Evolutionary conservation across 2,888 invertebrate genomes (phyloP).

Genomic region (Machimus atricapillus): DNA sequence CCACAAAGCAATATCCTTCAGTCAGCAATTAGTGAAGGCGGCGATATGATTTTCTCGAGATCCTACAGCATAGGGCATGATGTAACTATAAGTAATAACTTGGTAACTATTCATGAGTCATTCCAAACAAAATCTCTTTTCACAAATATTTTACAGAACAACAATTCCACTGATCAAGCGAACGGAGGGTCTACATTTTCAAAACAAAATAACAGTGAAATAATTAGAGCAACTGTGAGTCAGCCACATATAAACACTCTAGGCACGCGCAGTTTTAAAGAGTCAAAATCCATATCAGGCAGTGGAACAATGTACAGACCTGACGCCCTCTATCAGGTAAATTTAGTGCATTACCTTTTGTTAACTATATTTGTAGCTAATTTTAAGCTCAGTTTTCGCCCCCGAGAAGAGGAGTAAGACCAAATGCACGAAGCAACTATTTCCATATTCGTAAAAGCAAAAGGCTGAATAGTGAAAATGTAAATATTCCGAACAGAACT

Average conservation of each 20-base stretch:
- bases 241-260: constrained; percentile 66
- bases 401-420: neutral
- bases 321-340: constrained; percentile 90
- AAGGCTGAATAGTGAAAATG: constrained; percentile 8
- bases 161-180: constrained; percentile 52
- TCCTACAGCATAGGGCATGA: constrained; percentile 59
- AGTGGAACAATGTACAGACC: constrained; percentile 84
- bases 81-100: constrained; percentile 33
- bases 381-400: constrained; percentile 45
- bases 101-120: constrained; percentile 31
- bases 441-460: neutral
- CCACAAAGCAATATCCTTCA: neutral
- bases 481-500: constrained; percentile 8
- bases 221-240: constrained; percentile 70
- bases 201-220: constrained; percentile 48
- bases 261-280: constrained; percentile 47
- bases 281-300: constrained; percentile 62
- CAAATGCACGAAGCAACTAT: neutral
- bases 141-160: constrained; percentile 50
- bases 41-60: constrained; percentile 53
- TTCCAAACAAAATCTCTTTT: neutral
- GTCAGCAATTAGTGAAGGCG: constrained; percentile 51
- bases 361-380: neutral
- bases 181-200: constrained; percentile 52
- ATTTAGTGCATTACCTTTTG: constrained; percentile 51